These are phyloP conservation scores for Limnothrissa miodon DNA, from an alignment of 2,113 vertebrate genomes.

Conservation along the genomic window DNA sequence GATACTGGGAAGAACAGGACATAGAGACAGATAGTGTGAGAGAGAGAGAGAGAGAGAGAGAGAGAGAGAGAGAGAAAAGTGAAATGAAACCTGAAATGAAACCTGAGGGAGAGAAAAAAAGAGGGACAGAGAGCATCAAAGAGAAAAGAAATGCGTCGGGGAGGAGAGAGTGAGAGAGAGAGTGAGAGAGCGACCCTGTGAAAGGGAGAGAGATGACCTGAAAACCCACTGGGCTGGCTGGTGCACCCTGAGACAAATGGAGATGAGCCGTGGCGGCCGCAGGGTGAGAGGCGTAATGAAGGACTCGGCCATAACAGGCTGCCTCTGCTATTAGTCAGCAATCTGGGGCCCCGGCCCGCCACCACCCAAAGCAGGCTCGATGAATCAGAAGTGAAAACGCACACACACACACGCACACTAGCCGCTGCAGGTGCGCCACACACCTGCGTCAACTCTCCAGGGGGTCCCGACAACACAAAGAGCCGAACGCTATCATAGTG, in stretches of 20 bases:
- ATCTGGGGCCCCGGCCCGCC: background rate
- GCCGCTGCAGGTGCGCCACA: background rate
- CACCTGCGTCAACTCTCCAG: background rate
- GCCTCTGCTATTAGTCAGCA: background rate
- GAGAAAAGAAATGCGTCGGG: background rate
- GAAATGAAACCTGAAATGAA: background rate
- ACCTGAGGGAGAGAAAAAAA: no score
- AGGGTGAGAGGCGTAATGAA: background rate
- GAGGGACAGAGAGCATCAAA: background rate
- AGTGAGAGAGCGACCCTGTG: background rate
- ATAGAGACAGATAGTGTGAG: no score
- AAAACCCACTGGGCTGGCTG: background rate
- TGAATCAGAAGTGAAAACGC: background rate
- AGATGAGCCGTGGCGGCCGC: background rate
- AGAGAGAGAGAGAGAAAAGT: background rate
- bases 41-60: background rate
- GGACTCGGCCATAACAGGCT: background rate
- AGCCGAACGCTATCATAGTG: background rate
- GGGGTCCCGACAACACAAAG: background rate
- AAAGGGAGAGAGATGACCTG: constrained; percentile 10
- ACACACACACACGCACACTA: background rate
- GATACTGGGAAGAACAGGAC: background rate
- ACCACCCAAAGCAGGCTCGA: background rate
- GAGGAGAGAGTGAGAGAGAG: background rate
- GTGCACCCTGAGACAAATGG: background rate